phyloP scores from a whole-genome alignment of 2,797 vertebrate species.

The Etheostoma perlongum region DNA sequence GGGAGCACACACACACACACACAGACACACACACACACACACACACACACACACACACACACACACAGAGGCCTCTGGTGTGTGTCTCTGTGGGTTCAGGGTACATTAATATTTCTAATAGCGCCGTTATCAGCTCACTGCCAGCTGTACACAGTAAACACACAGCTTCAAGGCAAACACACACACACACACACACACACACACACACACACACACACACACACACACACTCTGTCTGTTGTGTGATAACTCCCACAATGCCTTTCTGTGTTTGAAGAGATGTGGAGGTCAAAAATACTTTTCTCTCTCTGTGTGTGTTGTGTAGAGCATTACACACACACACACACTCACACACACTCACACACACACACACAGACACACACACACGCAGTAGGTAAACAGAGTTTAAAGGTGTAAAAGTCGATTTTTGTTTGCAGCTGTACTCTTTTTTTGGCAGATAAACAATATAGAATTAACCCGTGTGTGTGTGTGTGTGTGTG shows the following conservation, averaged over 20 bases:
- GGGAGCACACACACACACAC: slow-evolving; percentile 27
- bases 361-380: no score
- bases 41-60: slow-evolving; percentile 2
- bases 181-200: slow-evolving; percentile 44
- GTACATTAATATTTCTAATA: slow-evolving; percentile 86
- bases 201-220: slow-evolving; percentile 24
- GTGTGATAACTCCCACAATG: slow-evolving; percentile 77
- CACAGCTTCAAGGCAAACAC: slow-evolving; percentile 68
- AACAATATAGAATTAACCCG: not conserved
- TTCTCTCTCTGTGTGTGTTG: slow-evolving; percentile 44
- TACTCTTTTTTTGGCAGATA: slow-evolving; percentile 31
- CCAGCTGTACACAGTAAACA: slow-evolving; percentile 80
- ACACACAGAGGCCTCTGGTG: slow-evolving; percentile 7
- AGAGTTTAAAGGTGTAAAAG: slow-evolving; percentile 51
- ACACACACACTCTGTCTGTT: slow-evolving; percentile 48
- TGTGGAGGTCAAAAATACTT: slow-evolving; percentile 77
- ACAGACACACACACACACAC: slow-evolving; percentile 23
- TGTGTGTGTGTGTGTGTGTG: not conserved
- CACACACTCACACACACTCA: no score
- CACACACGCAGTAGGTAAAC: slow-evolving; percentile 36
- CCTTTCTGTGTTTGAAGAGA: slow-evolving; percentile 74
- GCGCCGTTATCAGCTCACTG: slow-evolving; percentile 83
- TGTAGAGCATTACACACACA: slow-evolving; percentile 14
- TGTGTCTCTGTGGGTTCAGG: slow-evolving; percentile 70
- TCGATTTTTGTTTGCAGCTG: slow-evolving; percentile 48